Conservation (phyloP, 2,113 vertebrate genomes). For the Strix aluco region DNA sequence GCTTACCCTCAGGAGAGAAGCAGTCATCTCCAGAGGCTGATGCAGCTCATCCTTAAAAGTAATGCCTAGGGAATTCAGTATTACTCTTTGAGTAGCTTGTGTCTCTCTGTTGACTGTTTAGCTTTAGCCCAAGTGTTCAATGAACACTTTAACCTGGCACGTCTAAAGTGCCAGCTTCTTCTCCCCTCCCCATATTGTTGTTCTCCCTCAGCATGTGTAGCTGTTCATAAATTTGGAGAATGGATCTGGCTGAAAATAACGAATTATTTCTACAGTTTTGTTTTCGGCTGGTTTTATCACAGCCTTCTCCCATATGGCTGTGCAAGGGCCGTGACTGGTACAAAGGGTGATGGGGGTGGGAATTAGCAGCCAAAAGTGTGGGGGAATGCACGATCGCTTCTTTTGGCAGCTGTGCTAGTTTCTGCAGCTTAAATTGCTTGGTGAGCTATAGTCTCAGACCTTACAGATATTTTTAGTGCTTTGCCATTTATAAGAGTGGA, state of each 20-base stretch:
- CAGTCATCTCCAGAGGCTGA: not conserved
- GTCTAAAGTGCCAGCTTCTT: not conserved
- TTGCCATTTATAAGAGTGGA: not conserved
- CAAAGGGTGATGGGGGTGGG: not conserved
- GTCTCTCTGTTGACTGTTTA: not conserved
- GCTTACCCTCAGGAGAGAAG: not conserved
- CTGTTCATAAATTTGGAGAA: not conserved
- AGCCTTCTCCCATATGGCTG: not conserved
- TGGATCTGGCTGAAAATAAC: not conserved
- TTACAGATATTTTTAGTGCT: conserved; percentile 30
- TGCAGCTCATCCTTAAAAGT: not conserved
- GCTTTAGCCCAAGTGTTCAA: not conserved
- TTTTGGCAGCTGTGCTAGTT: conserved; percentile 22
- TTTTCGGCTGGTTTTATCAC: conserved; percentile 2
- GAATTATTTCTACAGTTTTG: not conserved
- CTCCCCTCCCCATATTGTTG: not conserved
- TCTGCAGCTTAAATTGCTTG: not conserved
- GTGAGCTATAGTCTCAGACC: not conserved
- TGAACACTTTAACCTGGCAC: not conserved
- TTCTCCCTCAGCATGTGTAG: not conserved
- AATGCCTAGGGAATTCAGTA: not conserved
- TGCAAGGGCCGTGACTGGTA: not conserved
- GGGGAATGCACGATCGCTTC: not conserved
- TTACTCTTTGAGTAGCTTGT: not conserved
- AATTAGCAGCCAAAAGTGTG: not conserved